Evolutionary conservation across 2,113 vertebrate genomes (phyloP).

Genomic region (Pangasianodon hypophthalmus): DNA sequence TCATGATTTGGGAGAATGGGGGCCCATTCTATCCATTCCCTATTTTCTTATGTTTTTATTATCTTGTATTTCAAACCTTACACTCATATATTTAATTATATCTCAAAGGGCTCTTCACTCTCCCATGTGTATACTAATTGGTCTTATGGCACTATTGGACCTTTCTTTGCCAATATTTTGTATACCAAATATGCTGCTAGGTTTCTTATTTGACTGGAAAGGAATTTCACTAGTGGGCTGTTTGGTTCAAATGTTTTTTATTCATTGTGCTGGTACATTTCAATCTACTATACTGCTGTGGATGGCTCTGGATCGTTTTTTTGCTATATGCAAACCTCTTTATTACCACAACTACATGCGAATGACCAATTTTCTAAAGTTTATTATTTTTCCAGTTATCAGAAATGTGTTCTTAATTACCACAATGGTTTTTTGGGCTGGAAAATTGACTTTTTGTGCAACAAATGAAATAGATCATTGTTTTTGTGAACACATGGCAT

Average conservation of each 20-base stretch:
- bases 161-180: conserved; percentile 38
- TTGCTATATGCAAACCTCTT: conserved; percentile 56
- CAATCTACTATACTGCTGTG: conserved; percentile 64
- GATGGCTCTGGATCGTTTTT: conserved; percentile 63
- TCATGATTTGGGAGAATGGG: conserved; percentile 45
- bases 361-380: conserved; percentile 14
- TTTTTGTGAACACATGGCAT: conserved; percentile 67
- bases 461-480: conserved; percentile 61
- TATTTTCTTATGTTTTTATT: conserved; percentile 54
- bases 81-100: conserved; percentile 47
- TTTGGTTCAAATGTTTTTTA: conserved; percentile 52
- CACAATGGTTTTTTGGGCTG: conserved; percentile 28
- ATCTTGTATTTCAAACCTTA: conserved; percentile 32
- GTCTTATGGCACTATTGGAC: conserved; percentile 56
- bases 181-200: conserved; percentile 50
- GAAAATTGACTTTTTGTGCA: conserved; percentile 57
- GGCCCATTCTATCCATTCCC: conserved; percentile 47
- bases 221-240: conserved; percentile 49
- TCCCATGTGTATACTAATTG: conserved; percentile 63
- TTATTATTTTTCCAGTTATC: conserved; percentile 21
- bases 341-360: conserved; percentile 48
- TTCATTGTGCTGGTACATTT: conserved; percentile 44
- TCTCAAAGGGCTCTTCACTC: conserved; percentile 51
- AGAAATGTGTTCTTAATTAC: conserved; percentile 34
- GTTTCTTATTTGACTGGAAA: conserved; percentile 48